A percentile compares a stretch with the other conserved stretches of the same genome.
Evolutionary conservation across 1,140 invertebrate species (phyloP).

Genomic region (Bombus pascuorum): DNA sequence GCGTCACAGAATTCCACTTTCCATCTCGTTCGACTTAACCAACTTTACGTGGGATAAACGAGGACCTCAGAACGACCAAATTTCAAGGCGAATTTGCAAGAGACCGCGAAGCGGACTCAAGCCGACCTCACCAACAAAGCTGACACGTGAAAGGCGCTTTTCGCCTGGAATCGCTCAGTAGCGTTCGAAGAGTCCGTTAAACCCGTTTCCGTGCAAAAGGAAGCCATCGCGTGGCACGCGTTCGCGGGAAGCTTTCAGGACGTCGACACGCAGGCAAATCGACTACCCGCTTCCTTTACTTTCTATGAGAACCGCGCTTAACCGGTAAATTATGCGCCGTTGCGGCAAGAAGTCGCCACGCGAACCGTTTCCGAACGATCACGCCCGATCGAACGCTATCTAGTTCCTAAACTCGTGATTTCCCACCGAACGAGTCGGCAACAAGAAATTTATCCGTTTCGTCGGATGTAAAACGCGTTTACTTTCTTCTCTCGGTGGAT

Average conservation of each 20-base stretch:
- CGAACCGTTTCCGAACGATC: constrained; percentile 9
- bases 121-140: not conserved
- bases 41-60: not conserved
- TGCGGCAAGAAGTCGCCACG: not conserved
- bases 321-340: constrained; percentile 33
- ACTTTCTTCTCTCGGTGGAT: not conserved
- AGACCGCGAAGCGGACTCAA: not conserved
- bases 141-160: constrained; percentile 13
- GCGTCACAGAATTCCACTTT: not conserved
- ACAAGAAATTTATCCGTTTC: not conserved
- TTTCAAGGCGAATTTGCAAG: not conserved
- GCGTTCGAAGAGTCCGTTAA: constrained; percentile 34
- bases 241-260: constrained; percentile 38
- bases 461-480: not conserved
- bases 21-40: not conserved
- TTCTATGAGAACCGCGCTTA: constrained; percentile 42
- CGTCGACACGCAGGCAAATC: constrained; percentile 44
- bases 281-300: constrained; percentile 39
- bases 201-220: constrained; percentile 41
- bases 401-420: not conserved
- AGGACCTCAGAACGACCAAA: not conserved
- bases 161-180: not conserved
- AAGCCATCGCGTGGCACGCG: constrained; percentile 39
- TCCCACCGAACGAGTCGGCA: not conserved
- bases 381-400: not conserved